Evolutionary conservation across 1,140 invertebrate genomes (phyloP).

Genomic region (Lucilia sericata): DNA sequence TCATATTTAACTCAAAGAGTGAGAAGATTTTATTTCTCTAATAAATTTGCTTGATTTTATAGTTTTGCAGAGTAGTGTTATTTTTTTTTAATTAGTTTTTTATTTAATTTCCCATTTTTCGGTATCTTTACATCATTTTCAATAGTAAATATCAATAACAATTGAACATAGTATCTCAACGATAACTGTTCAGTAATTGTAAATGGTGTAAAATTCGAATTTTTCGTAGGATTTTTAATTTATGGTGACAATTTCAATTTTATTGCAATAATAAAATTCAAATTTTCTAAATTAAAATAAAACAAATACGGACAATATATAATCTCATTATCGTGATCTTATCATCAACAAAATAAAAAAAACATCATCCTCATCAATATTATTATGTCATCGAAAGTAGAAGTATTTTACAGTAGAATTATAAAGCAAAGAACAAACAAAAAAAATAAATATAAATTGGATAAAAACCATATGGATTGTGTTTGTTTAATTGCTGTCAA

Average conservation of each 20-base stretch:
- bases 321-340: constrained; percentile 25
- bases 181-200: not conserved
- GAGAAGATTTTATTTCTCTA: not conserved
- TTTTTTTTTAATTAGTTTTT: not conserved
- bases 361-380: not conserved
- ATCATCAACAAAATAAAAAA: not conserved
- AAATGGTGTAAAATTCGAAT: not conserved
- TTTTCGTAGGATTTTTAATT: not conserved
- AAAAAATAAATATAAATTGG: not conserved
- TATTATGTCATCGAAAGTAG: constrained; percentile 6
- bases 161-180: too few species aligned
- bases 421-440: not conserved
- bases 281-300: not conserved
- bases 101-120: not conserved
- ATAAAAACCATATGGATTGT: not conserved
- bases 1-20: constrained; percentile 15
- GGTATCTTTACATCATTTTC: not conserved
- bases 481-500: constrained; percentile 9
- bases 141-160: too few species aligned
- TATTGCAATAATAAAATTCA: not conserved
- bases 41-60: constrained; percentile 19
- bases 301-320: constrained; percentile 24
- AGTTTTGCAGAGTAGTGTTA: not conserved
- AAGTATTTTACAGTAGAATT: constrained; percentile 9
- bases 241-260: not conserved